These are phyloP conservation scores for Epicampocera succincta DNA, from an alignment of 2,888 invertebrate species.

Conservation along the genomic window DNA sequence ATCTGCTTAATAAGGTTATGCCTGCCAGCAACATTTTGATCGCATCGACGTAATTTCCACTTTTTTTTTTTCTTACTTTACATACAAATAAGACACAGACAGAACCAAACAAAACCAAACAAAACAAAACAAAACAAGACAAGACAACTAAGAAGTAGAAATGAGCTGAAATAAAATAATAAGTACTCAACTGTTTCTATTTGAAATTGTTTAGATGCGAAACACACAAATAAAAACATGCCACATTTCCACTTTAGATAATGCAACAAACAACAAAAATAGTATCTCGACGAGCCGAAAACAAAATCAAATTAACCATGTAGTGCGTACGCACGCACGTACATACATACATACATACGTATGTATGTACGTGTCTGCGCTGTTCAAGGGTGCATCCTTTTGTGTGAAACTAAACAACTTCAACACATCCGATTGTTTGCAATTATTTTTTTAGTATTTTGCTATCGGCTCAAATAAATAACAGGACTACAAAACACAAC, in stretches of 20 bases:
- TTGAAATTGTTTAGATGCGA: slow-evolving; percentile 45
- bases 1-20: slow-evolving; percentile 65
- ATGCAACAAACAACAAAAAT: slow-evolving; percentile 57
- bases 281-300: slow-evolving; percentile 44
- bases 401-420: slow-evolving; percentile 63
- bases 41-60: slow-evolving; percentile 32
- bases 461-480: slow-evolving; percentile 70
- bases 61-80: slow-evolving; percentile 8
- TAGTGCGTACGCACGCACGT: too few species aligned
- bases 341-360: too few species aligned
- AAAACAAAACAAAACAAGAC: not conserved
- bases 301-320: slow-evolving; percentile 47
- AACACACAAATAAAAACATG: slow-evolving; percentile 10
- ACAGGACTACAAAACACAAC: slow-evolving; percentile 49
- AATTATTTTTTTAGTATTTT: slow-evolving; percentile 65
- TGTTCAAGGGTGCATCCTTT: slow-evolving; percentile 69
- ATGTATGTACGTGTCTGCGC: too few species aligned
- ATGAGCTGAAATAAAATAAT: slow-evolving; percentile 66
- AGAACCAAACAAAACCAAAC: not conserved
- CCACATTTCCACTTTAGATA: slow-evolving; percentile 64
- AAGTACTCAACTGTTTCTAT: slow-evolving; percentile 68
- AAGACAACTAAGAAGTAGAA: slow-evolving; percentile 50
- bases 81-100: slow-evolving; percentile 39
- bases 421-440: slow-evolving; percentile 67
- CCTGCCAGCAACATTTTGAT: slow-evolving; percentile 60